These are phyloP conservation scores for Xiphophorus couchianus DNA, from an alignment of 2,113 vertebrate genomes.

Conservation along the genomic window DNA sequence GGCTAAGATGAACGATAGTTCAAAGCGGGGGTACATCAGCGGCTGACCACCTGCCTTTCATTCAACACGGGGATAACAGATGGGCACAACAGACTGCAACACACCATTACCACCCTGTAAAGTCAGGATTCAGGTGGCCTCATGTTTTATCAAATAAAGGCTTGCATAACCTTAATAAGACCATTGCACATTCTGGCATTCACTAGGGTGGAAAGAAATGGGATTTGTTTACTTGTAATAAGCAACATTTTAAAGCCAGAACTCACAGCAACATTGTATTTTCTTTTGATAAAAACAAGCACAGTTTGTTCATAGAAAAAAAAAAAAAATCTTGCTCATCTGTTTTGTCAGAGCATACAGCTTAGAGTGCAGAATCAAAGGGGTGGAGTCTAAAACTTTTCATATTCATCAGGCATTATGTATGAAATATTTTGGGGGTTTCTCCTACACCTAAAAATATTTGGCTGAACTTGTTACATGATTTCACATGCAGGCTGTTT, in stretches of 20 bases:
- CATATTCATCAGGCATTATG: not conserved
- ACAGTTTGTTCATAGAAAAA: not conserved
- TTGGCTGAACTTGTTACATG: no score
- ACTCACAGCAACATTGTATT: not conserved
- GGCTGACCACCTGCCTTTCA: slow-evolving; percentile 69
- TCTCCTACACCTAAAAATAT: no score
- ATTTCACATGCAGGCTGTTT: no score
- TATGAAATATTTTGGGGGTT: not conserved
- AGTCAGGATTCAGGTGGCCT: slow-evolving; percentile 9
- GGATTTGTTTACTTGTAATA: not conserved
- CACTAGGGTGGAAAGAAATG: not conserved
- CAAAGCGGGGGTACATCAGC: slow-evolving; percentile 52
- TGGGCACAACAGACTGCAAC: slow-evolving; percentile 38
- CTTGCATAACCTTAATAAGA: not conserved
- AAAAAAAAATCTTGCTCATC: not conserved
- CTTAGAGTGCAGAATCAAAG: not conserved
- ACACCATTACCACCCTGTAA: slow-evolving; percentile 19
- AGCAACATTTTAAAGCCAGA: not conserved
- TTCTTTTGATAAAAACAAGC: not conserved
- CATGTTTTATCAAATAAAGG: slow-evolving; percentile 8
- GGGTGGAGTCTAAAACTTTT: not conserved
- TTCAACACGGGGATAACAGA: slow-evolving; percentile 49
- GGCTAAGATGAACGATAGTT: slow-evolving; percentile 58
- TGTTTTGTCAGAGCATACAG: not conserved
- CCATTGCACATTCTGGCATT: not conserved